Conservation (phyloP, 2,797 vertebrate species). For the Vireo griseus region DNA sequence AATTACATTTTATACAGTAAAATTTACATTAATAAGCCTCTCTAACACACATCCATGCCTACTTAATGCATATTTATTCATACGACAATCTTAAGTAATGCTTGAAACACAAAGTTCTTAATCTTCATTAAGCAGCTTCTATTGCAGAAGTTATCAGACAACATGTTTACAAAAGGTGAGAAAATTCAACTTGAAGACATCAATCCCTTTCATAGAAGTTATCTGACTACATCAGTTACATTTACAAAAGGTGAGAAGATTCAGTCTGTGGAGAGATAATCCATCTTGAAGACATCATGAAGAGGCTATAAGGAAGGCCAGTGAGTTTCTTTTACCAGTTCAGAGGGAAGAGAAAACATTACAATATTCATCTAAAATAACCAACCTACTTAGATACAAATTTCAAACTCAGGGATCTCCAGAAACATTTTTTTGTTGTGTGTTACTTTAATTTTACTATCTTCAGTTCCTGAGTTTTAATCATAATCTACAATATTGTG, state of each 20-base stretch:
- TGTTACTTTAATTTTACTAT: not conserved
- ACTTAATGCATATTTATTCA: not conserved
- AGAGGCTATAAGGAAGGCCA: not conserved
- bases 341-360: not conserved
- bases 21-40: not conserved
- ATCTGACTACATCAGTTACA: not conserved
- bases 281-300: not conserved
- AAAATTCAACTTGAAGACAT: not conserved
- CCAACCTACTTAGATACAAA: not conserved
- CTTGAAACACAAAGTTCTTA: not conserved
- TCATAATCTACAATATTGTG: not conserved
- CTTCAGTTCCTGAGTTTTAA: not conserved
- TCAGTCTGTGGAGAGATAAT: not conserved
- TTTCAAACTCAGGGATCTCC: not conserved
- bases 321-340: not conserved
- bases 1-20: not conserved
- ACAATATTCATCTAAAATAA: not conserved
- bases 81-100: not conserved
- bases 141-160: not conserved
- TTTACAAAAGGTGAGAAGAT: not conserved
- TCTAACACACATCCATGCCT: not conserved
- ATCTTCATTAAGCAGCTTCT: not conserved
- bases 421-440: not conserved
- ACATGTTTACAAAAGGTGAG: not conserved
- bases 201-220: not conserved